A percentile compares a stretch with the other conserved stretches of the same genome.
Conservation (phyloP, 2,797 vertebrate species). For the Falco biarmicus region DNA sequence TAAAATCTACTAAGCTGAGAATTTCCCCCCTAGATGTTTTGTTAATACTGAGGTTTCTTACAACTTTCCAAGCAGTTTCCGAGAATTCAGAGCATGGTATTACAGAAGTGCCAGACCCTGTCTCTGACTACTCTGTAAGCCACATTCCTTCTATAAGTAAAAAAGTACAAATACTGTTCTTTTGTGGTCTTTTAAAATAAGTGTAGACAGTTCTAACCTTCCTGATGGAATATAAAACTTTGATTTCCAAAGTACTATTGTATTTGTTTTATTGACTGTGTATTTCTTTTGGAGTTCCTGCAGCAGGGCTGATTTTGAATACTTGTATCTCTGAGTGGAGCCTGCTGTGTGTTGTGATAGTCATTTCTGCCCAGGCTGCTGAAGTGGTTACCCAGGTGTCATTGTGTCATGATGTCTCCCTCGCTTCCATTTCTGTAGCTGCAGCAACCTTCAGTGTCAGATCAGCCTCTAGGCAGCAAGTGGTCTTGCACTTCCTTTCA, state of each 20-base stretch:
- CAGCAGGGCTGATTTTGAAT: background rate
- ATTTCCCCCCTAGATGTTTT: background rate
- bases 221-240: background rate
- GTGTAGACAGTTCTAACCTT: background rate
- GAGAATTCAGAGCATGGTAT: background rate
- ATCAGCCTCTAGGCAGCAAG: background rate
- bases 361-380: background rate
- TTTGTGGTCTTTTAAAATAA: background rate
- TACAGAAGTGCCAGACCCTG: background rate
- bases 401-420: background rate
- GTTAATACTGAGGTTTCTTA: background rate
- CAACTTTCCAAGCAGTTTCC: background rate
- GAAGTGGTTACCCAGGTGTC: background rate
- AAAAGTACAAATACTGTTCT: background rate
- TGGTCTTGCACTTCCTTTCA: background rate
- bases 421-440: background rate
- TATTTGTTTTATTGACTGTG: background rate
- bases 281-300: background rate
- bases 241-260: background rate
- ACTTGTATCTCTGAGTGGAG: background rate
- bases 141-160: background rate
- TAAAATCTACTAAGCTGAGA: background rate
- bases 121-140: background rate
- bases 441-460: background rate
- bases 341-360: background rate